Evolutionary conservation across 2,888 invertebrate genomes (phyloP).

Genomic region (Amblyjoppa fuscipennis): DNA sequence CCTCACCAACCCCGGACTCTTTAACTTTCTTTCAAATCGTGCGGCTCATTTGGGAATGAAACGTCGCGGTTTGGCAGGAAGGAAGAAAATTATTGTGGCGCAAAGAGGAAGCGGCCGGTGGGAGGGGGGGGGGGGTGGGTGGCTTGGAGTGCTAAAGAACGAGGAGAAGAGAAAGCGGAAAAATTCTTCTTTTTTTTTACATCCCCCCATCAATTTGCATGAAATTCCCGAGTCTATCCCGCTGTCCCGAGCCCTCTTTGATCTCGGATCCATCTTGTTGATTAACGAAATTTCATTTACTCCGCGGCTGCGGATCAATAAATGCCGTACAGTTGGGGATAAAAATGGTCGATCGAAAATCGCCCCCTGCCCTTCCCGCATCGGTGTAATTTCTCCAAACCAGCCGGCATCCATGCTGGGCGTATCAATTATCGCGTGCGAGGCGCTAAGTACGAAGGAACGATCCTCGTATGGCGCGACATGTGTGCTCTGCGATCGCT

Average conservation of each 20-base stretch:
- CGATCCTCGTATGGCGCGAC: constrained; percentile 70
- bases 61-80: constrained; percentile 79
- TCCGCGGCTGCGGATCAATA: constrained; percentile 32
- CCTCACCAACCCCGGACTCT: constrained; percentile 65
- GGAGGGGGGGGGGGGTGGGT: neutral
- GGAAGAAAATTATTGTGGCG: constrained; percentile 73
- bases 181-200: constrained; percentile 74
- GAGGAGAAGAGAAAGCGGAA: constrained; percentile 69
- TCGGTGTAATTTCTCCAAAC: constrained; percentile 10
- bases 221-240: constrained; percentile 65
- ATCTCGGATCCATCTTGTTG: constrained; percentile 66
- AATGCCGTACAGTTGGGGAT: constrained; percentile 2
- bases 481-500: constrained; percentile 67
- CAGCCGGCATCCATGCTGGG: constrained; percentile 40
- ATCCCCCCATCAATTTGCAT: constrained; percentile 76
- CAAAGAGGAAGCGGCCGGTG: constrained; percentile 39
- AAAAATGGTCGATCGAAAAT: constrained; percentile 17
- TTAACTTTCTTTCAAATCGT: constrained; percentile 76
- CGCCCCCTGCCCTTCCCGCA: neutral
- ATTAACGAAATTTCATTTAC: constrained; percentile 66
- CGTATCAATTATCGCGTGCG: constrained; percentile 71
- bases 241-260: constrained; percentile 72
- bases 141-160: constrained; percentile 24
- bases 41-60: constrained; percentile 79
- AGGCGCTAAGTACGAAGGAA: constrained; percentile 70